Conservation (phyloP, 2,888 invertebrate genomes). For the Mythimna vitellina region DNA sequence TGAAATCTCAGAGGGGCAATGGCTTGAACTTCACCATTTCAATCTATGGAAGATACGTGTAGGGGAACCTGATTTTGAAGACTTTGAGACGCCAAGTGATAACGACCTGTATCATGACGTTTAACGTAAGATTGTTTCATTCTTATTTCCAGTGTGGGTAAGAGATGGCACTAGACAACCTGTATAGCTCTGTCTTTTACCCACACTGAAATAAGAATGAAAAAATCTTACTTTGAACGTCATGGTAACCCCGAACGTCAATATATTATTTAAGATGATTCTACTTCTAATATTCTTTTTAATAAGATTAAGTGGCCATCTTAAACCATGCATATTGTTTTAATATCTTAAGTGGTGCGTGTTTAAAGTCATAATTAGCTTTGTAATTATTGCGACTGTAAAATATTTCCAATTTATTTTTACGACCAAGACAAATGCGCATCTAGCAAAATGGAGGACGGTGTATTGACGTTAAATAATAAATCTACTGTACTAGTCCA, state of each 20-base stretch:
- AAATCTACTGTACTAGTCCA: constrained; percentile 48
- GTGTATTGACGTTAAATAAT: constrained; percentile 8
- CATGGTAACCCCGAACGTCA: too few species aligned
- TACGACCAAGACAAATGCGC: constrained; percentile 5
- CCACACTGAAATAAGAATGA: too few species aligned
- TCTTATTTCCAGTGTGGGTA: too few species aligned
- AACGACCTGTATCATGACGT: too few species aligned
- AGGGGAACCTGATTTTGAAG: constrained; percentile 17
- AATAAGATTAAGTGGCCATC: constrained; percentile 38
- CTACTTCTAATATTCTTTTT: constrained; percentile 44
- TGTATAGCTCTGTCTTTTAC: too few species aligned
- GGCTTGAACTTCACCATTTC: constrained; percentile 86
- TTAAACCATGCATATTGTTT: background rate
- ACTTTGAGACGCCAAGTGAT: constrained; percentile 23
- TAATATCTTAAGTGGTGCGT: background rate
- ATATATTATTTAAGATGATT: background rate
- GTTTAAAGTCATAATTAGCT: background rate
- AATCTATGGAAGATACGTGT: constrained; percentile 83
- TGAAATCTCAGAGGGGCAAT: constrained; percentile 82
- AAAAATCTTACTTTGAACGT: too few species aligned
- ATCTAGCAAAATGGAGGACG: constrained; percentile 7
- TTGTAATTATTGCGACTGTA: background rate
- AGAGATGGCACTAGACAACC: too few species aligned
- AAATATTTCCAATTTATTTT: constrained; percentile 6
- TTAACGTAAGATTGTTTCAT: too few species aligned